These are phyloP conservation scores for Phengaris alcon DNA, from an alignment of 2,888 invertebrate genomes.

Conservation along the genomic window DNA sequence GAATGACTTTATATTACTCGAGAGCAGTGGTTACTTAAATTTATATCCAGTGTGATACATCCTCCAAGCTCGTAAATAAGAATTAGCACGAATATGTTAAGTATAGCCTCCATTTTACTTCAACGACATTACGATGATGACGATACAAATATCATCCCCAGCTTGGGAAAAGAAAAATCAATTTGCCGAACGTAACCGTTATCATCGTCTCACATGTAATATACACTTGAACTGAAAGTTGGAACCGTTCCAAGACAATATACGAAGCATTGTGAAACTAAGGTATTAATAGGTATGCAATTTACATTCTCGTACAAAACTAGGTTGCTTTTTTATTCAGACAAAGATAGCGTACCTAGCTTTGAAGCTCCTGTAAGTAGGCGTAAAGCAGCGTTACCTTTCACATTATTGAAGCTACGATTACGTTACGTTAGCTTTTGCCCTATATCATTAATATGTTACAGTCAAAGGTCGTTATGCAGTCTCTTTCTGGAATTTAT, in stretches of 20 bases:
- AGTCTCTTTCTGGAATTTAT: no score
- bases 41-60: background rate
- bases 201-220: conserved; percentile 7
- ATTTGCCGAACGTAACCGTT: background rate
- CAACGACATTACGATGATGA: no score
- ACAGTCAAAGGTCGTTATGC: background rate
- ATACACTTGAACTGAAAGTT: conserved; percentile 14
- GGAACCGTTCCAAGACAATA: conserved; percentile 14
- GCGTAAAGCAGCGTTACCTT: background rate
- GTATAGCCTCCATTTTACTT: background rate
- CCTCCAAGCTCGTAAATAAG: background rate
- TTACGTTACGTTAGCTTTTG: background rate
- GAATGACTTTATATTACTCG: background rate
- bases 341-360: background rate
- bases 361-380: background rate
- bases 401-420: background rate
- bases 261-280: conserved; percentile 27
- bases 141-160: background rate
- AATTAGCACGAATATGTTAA: background rate
- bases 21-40: background rate
- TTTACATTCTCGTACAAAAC: background rate
- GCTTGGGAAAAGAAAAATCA: background rate
- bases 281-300: conserved; percentile 12
- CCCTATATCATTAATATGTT: background rate
- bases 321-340: conserved; percentile 13